Evolutionary conservation across 1,140 invertebrate genomes (phyloP), one percentile per base, ranked within the genome.

Genomic region (Pentalonia nigronervosa): DNA sequence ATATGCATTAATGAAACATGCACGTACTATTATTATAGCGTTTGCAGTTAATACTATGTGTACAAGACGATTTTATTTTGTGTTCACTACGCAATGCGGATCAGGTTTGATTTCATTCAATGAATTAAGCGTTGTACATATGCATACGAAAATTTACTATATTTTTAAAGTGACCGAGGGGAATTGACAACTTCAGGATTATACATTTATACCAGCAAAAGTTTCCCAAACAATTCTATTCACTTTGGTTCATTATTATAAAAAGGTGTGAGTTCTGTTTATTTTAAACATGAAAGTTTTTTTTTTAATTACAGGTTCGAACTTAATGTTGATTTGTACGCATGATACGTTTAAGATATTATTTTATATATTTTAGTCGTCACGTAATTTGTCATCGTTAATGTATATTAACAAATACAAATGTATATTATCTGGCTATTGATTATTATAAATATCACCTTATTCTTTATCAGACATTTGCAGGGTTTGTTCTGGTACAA

Each of bases 1-100:
- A 76, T 76, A 76, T n/a, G n/a, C 60, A 76, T 76, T 76, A 76
- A 76, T 76, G 60, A 20, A 76, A 76, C 60, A 76, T 76, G n/a
- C 6, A n/a, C 60, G 60, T 60, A 60, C 9, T 60, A 60, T 30
- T 56, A 56, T 30, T 60, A 30, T 60, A 60, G 9, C 56, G 11
- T 30, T 60, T 60, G 9, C 56, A 60, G 56, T 14, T 60, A 30
- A 60, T 30, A 25, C 53, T 25, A 60, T 30, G 11, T 25, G 56
- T 60, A 30, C 56, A 60, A 60, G 60, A 67, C 30, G 30, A 30
- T 67, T 67, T 67, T 76, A 76, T 76, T 76, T 76, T n/a, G 60
- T 76, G n/a, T n/a, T n/a, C 30, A n/a, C 17, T n/a, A 76, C 17
- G 14, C 60, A 67, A 67, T n/a, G 25, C 14, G 25, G 30, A 67